A percentile compares a stretch with the other conserved stretches of the same genome.
phyloP scores from a whole-genome alignment of 2,797 vertebrate species.

The Protosalanx chinensis region DNA sequence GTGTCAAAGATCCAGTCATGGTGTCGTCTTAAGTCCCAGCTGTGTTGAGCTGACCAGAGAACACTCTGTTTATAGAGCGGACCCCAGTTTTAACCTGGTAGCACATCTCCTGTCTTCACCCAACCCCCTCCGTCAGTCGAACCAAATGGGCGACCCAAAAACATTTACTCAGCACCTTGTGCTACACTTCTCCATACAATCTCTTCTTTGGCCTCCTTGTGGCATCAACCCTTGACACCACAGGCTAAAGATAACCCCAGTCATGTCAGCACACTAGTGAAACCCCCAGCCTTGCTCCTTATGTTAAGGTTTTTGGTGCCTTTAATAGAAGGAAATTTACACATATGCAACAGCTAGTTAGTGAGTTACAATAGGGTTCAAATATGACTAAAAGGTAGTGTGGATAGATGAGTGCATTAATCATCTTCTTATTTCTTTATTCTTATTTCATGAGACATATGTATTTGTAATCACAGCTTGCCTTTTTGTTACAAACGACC shows the following conservation, averaged over 20 bases:
- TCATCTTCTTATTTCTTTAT: background rate
- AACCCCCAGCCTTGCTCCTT: background rate
- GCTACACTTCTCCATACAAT: slow-evolving; percentile 28
- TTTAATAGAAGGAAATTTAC: background rate
- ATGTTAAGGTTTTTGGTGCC: background rate
- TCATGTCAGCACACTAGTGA: background rate
- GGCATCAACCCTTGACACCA: slow-evolving; percentile 51
- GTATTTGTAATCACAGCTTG: too few relatives aligned
- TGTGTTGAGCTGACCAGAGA: slow-evolving; percentile 49
- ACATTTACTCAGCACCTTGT: slow-evolving; percentile 46
- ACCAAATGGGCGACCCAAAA: slow-evolving; percentile 23
- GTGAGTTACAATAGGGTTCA: background rate
- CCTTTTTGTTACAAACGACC: too few relatives aligned
- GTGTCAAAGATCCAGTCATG: slow-evolving; percentile 2
- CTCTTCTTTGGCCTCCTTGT: slow-evolving; percentile 42
- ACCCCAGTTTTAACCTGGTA: slow-evolving; percentile 53
- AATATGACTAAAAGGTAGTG: background rate
- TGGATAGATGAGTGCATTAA: background rate
- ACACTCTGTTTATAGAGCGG: slow-evolving; percentile 45
- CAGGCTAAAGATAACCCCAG: slow-evolving; percentile 59
- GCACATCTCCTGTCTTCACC: slow-evolving; percentile 48
- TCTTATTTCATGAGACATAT: too few relatives aligned
- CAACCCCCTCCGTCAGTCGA: slow-evolving; percentile 10
- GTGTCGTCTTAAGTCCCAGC: slow-evolving; percentile 48
- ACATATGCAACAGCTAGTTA: background rate